Conservation (phyloP, 2,888 invertebrate species). For the Lissocephala sabroskyi region DNA sequence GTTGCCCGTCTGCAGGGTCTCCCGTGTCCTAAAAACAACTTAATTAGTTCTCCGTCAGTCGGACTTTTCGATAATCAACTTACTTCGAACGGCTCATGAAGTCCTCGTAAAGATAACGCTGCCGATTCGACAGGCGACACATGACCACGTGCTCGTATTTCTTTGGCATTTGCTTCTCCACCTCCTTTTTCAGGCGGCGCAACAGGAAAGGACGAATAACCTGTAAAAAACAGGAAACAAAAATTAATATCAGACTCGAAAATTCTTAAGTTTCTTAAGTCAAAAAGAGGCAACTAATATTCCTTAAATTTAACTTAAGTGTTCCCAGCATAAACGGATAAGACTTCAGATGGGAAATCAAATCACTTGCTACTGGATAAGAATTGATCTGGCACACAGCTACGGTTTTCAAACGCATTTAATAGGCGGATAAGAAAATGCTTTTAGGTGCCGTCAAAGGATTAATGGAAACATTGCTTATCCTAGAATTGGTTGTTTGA, state of each 20-base stretch:
- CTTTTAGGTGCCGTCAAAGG: slow-evolving; percentile 13
- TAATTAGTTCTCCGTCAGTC: not conserved
- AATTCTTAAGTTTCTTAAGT: slow-evolving; percentile 33
- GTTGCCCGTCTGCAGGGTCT: slow-evolving; percentile 94
- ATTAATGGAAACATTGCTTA: too few species aligned
- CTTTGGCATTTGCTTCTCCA: slow-evolving; percentile 97
- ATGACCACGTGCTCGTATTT: slow-evolving; percentile 96
- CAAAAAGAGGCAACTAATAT: slow-evolving; percentile 4
- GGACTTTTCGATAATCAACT: slow-evolving; percentile 70
- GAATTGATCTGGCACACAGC: slow-evolving; percentile 43
- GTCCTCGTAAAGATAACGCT: slow-evolving; percentile 98
- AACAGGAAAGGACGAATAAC: slow-evolving; percentile 94
- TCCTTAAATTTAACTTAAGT: too few species aligned
- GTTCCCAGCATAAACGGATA: slow-evolving; percentile 31
- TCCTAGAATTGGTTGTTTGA: too few species aligned
- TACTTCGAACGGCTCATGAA: slow-evolving; percentile 97
- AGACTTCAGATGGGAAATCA: not conserved
- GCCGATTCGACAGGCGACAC: slow-evolving; percentile 95
- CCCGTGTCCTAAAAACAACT: slow-evolving; percentile 82
- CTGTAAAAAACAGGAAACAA: slow-evolving; percentile 72
- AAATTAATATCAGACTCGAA: slow-evolving; percentile 47
- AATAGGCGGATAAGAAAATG: slow-evolving; percentile 32
- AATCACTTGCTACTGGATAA: slow-evolving; percentile 42
- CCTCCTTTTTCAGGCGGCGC: slow-evolving; percentile 92
- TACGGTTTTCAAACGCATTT: slow-evolving; percentile 54